Evolutionary conservation across 2,888 invertebrate genomes (phyloP).

Genomic region (Elmis aenea): DNA sequence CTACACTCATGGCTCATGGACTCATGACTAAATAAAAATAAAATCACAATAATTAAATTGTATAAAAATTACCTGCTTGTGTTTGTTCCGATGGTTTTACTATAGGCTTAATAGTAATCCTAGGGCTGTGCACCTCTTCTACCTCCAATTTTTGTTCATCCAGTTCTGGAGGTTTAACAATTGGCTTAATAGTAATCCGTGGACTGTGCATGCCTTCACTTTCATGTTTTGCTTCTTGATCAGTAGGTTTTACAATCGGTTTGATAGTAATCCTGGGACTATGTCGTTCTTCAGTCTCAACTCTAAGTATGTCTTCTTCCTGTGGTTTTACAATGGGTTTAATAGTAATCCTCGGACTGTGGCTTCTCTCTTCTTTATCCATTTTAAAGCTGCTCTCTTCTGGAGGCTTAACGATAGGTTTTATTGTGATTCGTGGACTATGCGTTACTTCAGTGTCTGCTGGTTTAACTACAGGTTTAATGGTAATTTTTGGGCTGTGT

Average conservation of each 20-base stretch:
- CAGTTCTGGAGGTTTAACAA: constrained; percentile 23
- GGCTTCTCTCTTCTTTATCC: constrained; percentile 41
- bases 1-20: too few relatives aligned
- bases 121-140: constrained; percentile 28
- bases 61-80: neutral
- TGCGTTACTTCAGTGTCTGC: constrained; percentile 22
- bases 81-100: constrained; percentile 37
- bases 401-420: constrained; percentile 37
- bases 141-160: neutral
- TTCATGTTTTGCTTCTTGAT: constrained; percentile 8
- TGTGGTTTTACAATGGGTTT: constrained; percentile 35
- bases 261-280: constrained; percentile 49
- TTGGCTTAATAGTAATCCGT: constrained; percentile 42
- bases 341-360: constrained; percentile 38
- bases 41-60: too few relatives aligned
- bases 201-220: constrained; percentile 41
- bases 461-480: constrained; percentile 47
- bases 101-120: constrained; percentile 57
- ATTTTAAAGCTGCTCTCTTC: neutral
- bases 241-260: constrained; percentile 43
- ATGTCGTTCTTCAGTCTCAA: constrained; percentile 5
- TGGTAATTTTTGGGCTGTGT: constrained; percentile 45
- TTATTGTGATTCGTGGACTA: constrained; percentile 46
- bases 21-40: too few relatives aligned
- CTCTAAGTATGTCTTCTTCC: constrained; percentile 1